Evolutionary conservation across 1,140 invertebrate genomes (phyloP), one percentile per base, ranked within the genome.

Genomic region (Grapholita molesta): DNA sequence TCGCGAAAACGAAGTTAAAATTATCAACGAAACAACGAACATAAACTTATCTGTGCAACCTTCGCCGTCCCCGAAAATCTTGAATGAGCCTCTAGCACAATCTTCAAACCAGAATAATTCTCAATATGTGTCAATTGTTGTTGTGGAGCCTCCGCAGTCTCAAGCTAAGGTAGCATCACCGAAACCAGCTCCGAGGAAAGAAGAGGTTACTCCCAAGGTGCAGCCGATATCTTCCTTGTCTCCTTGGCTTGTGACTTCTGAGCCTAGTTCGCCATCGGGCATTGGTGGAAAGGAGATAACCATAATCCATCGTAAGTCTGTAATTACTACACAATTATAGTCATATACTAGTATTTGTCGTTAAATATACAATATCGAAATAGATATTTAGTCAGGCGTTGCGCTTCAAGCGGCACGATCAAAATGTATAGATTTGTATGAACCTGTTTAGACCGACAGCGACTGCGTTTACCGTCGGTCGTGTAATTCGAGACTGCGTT

Each of bases 321-420:
- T 97, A 76, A 97, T 97, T 72, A 97, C 96, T 71, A 97, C 96
- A 71, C 96, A 97, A 85, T 93, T 97, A 75, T 96, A 94, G 68
- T 21, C 48, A 42, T 32, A 48, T 69, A 33, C n/a, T 68, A 38
- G 5, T 48, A 48, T 12, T n/a, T n/a, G n/a, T n/a, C n/a, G n/a
- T n/a, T n/a, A n/a, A n/a, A n/a, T n/a, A n/a, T n/a, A n/a, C n/a
- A n/a, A n/a, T n/a, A n/a, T n/a, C n/a, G n/a, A n/a, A n/a, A n/a
- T n/a, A n/a, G n/a, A n/a, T n/a, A n/a, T n/a, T n/a, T n/a, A n/a
- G n/a, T n/a, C n/a, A n/a, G n/a, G n/a, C n/a, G n/a, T n/a, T n/a
- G n/a, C n/a, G n/a, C n/a, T n/a, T n/a, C n/a, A n/a, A n/a, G n/a
- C n/a, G n/a, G n/a, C n/a, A n/a, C n/a, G n/a, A n/a, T n/a, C n/a